Evolutionary conservation across 2,113 vertebrate species (phyloP).

Genomic region (Plestiodon gilberti): DNA sequence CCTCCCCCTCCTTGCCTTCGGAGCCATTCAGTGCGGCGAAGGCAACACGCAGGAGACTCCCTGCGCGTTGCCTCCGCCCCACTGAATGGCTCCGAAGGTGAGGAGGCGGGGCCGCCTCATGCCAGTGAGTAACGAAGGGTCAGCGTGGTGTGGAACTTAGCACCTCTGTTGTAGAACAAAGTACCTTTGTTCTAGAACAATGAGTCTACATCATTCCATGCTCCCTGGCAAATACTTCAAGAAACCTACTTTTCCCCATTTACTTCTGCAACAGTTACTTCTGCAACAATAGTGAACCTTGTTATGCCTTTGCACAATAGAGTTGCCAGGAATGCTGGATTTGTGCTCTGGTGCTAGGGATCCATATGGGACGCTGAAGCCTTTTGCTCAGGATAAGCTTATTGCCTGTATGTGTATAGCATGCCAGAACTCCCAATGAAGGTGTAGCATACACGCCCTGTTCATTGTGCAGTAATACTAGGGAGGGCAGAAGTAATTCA

Average conservation of each 20-base stretch:
- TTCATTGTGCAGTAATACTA: not conserved
- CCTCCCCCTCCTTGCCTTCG: no score
- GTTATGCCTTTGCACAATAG: not conserved
- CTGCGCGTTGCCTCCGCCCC: no score
- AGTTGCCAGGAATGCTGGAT: not conserved
- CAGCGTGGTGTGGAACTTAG: no score
- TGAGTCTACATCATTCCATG: not conserved
- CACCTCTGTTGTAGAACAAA: no score
- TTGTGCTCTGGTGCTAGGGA: not conserved
- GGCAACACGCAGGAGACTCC: no score
- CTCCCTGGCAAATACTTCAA: not conserved
- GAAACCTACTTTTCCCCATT: not conserved
- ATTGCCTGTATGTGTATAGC: no score
- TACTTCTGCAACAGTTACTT: not conserved
- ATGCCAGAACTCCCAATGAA: not conserved
- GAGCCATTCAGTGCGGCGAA: no score
- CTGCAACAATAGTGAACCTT: not conserved
- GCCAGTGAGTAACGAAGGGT: no score
- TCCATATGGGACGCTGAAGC: no score
- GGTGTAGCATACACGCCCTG: not conserved
- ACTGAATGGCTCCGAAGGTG: no score
- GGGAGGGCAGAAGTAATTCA: not conserved
- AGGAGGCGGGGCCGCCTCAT: no score
- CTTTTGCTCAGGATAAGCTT: not conserved
- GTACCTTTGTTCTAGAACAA: no score